Percentiles rank a stretch among this genome's conserved stretches.
Conservation (phyloP, 2,797 vertebrate species). For the Rhabdomys pumilio region DNA sequence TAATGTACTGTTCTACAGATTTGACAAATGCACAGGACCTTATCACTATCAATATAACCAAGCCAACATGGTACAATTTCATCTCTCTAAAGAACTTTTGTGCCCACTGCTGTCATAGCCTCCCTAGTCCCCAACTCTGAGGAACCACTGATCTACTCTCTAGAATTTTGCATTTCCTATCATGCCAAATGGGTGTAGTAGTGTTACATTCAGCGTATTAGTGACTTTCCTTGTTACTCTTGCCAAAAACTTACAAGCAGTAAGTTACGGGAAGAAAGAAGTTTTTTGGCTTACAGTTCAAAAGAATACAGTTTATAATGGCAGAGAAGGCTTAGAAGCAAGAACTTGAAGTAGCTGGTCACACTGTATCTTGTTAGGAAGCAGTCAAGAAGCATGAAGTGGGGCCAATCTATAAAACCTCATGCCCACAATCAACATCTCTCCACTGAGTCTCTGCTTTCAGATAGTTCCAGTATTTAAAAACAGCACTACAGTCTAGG, state of each 20-base stretch:
- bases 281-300: background rate
- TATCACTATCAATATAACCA: background rate
- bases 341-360: background rate
- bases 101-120: too few species aligned
- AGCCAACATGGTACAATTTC: background rate
- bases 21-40: background rate
- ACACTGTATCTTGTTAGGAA: background rate
- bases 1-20: background rate
- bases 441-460: background rate
- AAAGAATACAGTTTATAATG: background rate
- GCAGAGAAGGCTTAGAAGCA: background rate
- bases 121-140: background rate
- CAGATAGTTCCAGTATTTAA: background rate
- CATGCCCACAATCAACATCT: background rate
- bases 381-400: background rate
- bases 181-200: constrained; percentile 4
- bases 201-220: background rate
- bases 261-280: background rate
- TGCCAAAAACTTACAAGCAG: background rate
- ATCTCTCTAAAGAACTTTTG: background rate
- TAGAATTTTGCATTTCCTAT: background rate
- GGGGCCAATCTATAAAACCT: too few species aligned
- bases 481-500: background rate
- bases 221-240: background rate
- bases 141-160: background rate